phyloP scores from a whole-genome alignment of 30 jellyfish, hydroid and myxozoan species.

The Aurelia sp. region DNA sequence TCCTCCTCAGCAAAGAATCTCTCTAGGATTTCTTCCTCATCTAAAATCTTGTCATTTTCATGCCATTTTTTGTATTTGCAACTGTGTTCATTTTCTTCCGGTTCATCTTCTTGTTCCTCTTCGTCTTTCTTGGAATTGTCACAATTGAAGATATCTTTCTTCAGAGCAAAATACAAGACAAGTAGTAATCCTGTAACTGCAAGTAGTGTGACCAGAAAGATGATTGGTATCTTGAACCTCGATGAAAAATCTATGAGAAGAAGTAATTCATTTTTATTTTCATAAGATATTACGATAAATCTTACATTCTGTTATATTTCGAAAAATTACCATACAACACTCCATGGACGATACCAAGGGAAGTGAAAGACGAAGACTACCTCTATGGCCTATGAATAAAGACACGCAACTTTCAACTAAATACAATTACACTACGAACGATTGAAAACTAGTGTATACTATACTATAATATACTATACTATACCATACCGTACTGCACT shows the following conservation, averaged over 20 bases:
- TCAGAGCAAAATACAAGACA: conserved; percentile 61
- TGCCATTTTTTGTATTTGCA: not conserved
- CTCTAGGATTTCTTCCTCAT: conserved; percentile 10
- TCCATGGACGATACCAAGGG: too few relatives aligned
- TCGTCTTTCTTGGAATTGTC: conserved; percentile 68
- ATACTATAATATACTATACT: too few relatives aligned
- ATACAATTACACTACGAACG: too few relatives aligned
- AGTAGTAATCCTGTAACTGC: conserved; percentile 57
- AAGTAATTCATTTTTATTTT: too few relatives aligned
- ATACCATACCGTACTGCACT: too few relatives aligned
- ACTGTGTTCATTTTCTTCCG: not conserved
- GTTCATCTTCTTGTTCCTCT: conserved; percentile 51
- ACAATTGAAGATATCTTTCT: conserved; percentile 79
- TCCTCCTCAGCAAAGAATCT: not conserved
- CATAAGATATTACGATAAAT: too few relatives aligned
- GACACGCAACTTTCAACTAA: too few relatives aligned
- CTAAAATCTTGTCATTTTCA: not conserved
- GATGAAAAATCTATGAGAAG: conserved; percentile 50
- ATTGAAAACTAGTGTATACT: too few relatives aligned
- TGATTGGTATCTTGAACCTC: conserved; percentile 75
- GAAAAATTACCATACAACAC: too few relatives aligned
- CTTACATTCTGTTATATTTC: too few relatives aligned
- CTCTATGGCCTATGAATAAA: too few relatives aligned
- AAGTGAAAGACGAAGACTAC: too few relatives aligned
- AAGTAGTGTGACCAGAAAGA: conserved; percentile 67